phyloP scores from a whole-genome alignment of 2,888 invertebrate genomes.

The Eumerus sabulonum region DNA sequence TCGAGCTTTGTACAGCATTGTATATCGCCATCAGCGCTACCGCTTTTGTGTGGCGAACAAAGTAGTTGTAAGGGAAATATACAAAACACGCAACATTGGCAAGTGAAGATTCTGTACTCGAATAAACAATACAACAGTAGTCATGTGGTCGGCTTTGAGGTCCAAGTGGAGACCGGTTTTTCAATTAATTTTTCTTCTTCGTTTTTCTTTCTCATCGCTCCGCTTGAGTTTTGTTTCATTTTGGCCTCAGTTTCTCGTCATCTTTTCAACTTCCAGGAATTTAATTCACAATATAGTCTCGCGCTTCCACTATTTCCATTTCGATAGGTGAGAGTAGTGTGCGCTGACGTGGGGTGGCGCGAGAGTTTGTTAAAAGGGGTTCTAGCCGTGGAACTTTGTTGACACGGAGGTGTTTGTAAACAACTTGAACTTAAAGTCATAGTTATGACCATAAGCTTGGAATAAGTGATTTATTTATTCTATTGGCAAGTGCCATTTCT shows the following conservation, averaged over 20 bases:
- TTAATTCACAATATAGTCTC: conserved; percentile 56
- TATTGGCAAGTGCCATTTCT: not conserved
- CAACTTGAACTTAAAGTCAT: conserved; percentile 20
- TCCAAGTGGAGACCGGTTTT: conserved; percentile 52
- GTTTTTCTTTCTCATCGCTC: conserved; percentile 2
- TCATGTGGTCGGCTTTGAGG: conserved; percentile 56
- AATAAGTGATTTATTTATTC: not conserved
- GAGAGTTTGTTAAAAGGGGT: conserved; percentile 10
- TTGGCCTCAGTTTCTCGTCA: conserved; percentile 42
- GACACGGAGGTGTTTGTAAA: conserved; percentile 38
- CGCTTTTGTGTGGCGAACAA: conserved; percentile 43
- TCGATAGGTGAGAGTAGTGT: conserved; percentile 14
- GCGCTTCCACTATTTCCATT: conserved; percentile 21
- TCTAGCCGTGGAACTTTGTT: not conserved
- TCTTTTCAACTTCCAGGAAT: conserved; percentile 61
- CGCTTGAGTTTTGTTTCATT: conserved; percentile 12
- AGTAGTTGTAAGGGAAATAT: conserved; percentile 26
- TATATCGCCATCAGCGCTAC: conserved; percentile 23
- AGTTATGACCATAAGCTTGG: not conserved
- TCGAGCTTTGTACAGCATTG: conserved; percentile 52
- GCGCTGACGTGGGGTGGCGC: not conserved
- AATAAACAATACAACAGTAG: conserved; percentile 47
- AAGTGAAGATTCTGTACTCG: conserved; percentile 27
- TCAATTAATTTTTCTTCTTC: too few species aligned
- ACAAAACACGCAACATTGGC: conserved; percentile 27